A percentile compares a stretch with the other conserved stretches of the same genome.
Conservation (phyloP, 2,888 invertebrate species). For the Saturnia pavonia region DNA sequence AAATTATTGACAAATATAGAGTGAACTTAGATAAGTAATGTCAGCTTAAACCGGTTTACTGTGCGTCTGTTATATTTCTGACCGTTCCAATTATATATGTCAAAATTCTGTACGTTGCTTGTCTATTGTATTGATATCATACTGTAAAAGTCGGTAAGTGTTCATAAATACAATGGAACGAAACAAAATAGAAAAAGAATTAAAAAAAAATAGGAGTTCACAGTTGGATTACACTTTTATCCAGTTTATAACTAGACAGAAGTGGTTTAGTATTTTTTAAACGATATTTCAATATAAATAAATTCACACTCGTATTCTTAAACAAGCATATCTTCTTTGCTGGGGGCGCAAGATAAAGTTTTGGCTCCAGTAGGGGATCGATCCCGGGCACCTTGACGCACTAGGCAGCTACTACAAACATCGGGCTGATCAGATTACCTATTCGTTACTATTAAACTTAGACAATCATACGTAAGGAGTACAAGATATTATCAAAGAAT, state of each 20-base stretch:
- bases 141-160: background rate
- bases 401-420: background rate
- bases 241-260: background rate
- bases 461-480: constrained; percentile 20
- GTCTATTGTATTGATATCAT: background rate
- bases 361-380: background rate
- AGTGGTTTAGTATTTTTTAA: background rate
- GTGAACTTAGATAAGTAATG: no score
- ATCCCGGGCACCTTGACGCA: background rate
- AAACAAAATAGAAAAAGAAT: background rate
- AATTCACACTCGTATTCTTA: background rate
- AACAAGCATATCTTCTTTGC: background rate
- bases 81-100: background rate
- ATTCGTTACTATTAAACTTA: background rate
- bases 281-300: no score
- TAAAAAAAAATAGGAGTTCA: background rate
- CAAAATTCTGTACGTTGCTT: background rate
- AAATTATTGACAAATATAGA: no score
- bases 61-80: no score
- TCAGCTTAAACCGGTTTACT: no score
- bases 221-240: background rate
- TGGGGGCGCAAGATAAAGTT: background rate
- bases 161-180: background rate
- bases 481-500: constrained; percentile 35
- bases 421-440: background rate